These are phyloP conservation scores for Sminthopsis crassicaudata DNA, from an alignment of 2,113 vertebrate genomes.

Conservation along the genomic window DNA sequence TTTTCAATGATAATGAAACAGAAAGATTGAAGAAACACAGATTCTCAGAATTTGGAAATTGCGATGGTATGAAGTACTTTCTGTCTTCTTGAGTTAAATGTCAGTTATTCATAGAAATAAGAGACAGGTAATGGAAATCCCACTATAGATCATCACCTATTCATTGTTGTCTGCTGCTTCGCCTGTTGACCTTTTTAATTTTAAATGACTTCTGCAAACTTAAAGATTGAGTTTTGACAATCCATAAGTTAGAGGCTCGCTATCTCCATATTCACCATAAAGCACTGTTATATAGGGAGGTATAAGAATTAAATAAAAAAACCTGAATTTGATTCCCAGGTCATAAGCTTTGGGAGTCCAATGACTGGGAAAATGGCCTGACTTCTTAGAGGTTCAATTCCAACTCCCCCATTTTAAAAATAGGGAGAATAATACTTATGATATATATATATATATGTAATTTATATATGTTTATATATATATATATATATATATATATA, in stretches of 20 bases:
- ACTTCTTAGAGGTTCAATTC: background rate
- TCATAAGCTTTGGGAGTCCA: background rate
- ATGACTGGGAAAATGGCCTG: background rate
- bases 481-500: too few relatives aligned
- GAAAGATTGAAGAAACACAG: background rate
- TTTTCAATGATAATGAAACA: background rate
- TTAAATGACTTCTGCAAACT: background rate
- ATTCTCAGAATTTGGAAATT: background rate
- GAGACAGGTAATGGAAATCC: background rate
- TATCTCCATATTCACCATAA: background rate
- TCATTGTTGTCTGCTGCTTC: background rate
- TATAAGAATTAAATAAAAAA: background rate
- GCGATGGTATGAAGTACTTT: background rate
- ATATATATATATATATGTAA: too few relatives aligned
- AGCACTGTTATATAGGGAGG: background rate
- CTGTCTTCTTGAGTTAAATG: background rate
- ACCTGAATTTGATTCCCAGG: background rate
- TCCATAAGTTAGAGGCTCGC: background rate
- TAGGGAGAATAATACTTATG: background rate
- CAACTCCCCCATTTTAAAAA: background rate
- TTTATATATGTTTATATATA: too few relatives aligned
- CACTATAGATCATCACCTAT: background rate
- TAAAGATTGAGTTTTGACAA: background rate
- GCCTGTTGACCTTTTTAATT: background rate
- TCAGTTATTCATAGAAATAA: conserved; percentile 3